Evolutionary conservation across 2,888 invertebrate species (phyloP).

Genomic region (Sarcophaga subvicina): DNA sequence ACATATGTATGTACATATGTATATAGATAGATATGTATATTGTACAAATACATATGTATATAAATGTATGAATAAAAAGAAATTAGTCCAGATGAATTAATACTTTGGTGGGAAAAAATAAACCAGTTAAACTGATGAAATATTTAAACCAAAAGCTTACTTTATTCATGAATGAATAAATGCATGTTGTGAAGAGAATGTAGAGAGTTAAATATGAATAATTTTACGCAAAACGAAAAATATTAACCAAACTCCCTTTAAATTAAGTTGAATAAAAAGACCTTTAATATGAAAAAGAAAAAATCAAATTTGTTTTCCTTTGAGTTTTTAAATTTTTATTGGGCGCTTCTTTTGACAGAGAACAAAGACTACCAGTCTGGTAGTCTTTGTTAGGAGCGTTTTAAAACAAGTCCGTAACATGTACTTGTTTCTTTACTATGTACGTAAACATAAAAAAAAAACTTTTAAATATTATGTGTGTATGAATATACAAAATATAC

Average conservation of each 20-base stretch:
- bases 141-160: slow-evolving; percentile 44
- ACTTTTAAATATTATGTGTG: not conserved
- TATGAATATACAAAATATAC: not conserved
- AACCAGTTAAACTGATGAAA: slow-evolving; percentile 23
- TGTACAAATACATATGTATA: not conserved
- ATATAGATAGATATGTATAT: not conserved
- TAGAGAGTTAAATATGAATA: not conserved
- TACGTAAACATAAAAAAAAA: not conserved
- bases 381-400: not conserved
- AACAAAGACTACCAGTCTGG: not conserved
- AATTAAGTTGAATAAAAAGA: too few species aligned
- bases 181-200: not conserved
- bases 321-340: too few species aligned
- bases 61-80: not conserved
- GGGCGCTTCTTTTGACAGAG: not conserved
- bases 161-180: slow-evolving; percentile 4
- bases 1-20: not conserved
- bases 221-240: not conserved
- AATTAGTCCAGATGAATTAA: not conserved
- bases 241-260: not conserved
- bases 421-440: not conserved
- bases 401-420: slow-evolving; percentile 19
- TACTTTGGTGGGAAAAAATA: slow-evolving; percentile 5
- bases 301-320: too few species aligned
- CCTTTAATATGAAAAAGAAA: too few species aligned